phyloP scores from a whole-genome alignment of 1,140 invertebrate species.

The Polyergus mexicanus region DNA sequence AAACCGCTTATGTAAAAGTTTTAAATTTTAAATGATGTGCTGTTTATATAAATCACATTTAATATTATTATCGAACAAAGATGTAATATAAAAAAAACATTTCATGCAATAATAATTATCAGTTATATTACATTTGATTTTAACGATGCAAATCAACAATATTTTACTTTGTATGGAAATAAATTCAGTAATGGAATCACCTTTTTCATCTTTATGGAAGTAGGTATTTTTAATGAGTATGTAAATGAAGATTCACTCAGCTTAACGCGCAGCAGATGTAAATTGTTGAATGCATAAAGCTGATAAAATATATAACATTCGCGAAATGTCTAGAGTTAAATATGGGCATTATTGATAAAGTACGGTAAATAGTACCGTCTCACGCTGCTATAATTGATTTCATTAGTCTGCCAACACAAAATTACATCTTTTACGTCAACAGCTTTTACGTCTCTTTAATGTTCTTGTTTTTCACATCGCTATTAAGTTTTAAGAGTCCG shows the following conservation, averaged over 20 bases:
- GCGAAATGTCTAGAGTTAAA: background rate
- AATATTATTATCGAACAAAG: background rate
- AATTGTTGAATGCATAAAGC: background rate
- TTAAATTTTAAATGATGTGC: background rate
- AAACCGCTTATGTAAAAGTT: background rate
- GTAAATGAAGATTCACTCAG: background rate
- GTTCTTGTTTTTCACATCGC: background rate
- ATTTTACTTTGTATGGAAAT: background rate
- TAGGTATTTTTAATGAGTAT: background rate
- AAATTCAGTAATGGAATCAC: background rate
- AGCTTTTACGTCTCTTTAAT: background rate
- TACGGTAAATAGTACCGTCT: background rate
- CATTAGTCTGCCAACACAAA: background rate
- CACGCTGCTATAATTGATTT: background rate
- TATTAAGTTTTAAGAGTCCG: background rate
- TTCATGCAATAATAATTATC: background rate
- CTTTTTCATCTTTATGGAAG: background rate
- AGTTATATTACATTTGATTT: background rate
- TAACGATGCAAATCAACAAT: background rate
- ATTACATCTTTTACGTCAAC: background rate
- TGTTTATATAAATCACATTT: slow-evolving; percentile 15
- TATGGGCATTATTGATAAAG: background rate
- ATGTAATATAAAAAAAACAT: background rate
- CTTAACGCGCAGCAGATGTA: background rate
- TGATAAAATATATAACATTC: background rate